Conservation (phyloP, 2,113 vertebrate species). For the Phrynosoma blainvillii region DNA sequence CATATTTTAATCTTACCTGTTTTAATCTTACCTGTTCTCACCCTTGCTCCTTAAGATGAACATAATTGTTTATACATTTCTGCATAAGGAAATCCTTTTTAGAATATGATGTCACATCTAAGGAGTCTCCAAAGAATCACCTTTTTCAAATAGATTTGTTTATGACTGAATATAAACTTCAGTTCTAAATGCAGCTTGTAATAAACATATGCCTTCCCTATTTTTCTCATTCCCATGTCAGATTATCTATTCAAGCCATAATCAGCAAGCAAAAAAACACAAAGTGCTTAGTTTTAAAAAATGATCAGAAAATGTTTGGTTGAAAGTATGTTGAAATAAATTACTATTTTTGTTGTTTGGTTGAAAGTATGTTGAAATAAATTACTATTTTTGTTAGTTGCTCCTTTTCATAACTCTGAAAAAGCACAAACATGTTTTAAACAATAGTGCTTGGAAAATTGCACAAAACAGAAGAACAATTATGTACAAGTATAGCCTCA, state of each 20-base stretch:
- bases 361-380: slow-evolving; percentile 10
- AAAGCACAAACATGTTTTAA: neutral
- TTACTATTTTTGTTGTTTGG: fast-evolving
- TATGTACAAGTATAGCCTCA: neutral
- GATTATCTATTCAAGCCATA: slow-evolving; percentile 30
- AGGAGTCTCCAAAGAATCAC: slow-evolving; percentile 23
- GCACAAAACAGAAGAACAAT: slow-evolving; percentile 10
- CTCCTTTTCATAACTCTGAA: slow-evolving; percentile 6
- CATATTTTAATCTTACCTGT: neutral
- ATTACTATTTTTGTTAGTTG: slow-evolving; percentile 15
- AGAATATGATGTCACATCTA: slow-evolving; percentile 20
- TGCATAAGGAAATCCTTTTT: neutral
- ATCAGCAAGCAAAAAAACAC: neutral
- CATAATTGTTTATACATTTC: neutral
- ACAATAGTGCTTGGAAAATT: slow-evolving; percentile 5
- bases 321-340: slow-evolving; percentile 10
- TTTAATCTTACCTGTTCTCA: neutral
- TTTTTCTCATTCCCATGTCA: slow-evolving; percentile 27
- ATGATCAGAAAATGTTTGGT: fast-evolving
- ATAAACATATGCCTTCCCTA: slow-evolving; percentile 31
- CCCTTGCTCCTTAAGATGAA: neutral
- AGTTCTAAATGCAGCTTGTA: slow-evolving; percentile 33
- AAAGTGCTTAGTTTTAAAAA: slow-evolving; percentile 3
- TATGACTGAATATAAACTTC: slow-evolving; percentile 19
- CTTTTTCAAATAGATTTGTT: slow-evolving; percentile 44